Conservation (phyloP, 2,113 vertebrate species). For the Callospermophilus lateralis region DNA sequence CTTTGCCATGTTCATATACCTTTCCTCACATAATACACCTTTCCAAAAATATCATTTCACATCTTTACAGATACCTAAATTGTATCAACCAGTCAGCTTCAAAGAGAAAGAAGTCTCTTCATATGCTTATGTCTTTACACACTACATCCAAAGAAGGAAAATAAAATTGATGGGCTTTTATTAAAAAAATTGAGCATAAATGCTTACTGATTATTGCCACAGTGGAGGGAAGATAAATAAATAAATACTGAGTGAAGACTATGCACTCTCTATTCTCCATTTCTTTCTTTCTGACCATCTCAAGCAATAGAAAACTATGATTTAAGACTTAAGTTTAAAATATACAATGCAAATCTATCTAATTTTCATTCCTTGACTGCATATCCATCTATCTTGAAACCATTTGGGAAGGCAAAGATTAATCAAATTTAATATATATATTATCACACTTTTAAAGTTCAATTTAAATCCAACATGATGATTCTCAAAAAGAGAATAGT, state of each 20-base stretch:
- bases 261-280: background rate
- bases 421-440: background rate
- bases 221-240: background rate
- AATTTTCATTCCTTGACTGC: background rate
- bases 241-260: background rate
- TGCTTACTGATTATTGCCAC: background rate
- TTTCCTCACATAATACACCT: conserved; percentile 14
- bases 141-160: background rate
- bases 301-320: background rate
- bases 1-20: background rate
- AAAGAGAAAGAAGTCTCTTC: background rate
- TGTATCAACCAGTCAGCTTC: background rate
- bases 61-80: background rate
- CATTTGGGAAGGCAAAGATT: background rate
- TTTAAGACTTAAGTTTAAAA: conserved; percentile 46
- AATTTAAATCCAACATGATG: conserved; percentile 1
- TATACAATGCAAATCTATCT: background rate
- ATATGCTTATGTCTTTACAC: background rate
- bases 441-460: background rate
- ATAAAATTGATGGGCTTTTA: conserved; percentile 4
- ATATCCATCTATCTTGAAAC: background rate
- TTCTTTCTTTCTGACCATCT: background rate
- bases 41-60: background rate
- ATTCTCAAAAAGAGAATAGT: background rate
- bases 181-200: background rate